Base-by-base conservation (phyloP, 2,113 vertebrate species). In the Scomber scombrus region DNA sequence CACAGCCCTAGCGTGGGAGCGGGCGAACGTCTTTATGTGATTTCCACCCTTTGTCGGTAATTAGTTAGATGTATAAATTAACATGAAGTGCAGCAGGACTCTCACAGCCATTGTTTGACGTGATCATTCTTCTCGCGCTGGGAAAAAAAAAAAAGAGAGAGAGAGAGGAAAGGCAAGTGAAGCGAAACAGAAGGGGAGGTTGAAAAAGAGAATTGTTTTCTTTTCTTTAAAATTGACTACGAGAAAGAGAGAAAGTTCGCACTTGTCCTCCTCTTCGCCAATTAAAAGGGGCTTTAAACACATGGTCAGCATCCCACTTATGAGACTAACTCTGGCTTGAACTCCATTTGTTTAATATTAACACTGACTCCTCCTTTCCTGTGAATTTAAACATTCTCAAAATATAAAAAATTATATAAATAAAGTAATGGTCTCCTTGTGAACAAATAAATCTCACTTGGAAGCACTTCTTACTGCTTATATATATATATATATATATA, bases 61-160 rank as follows among this genome's bases (percentile, higher is more conserved):
- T 98, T 99, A 98, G 97, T 96, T 97, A 96, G 96, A 97, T 97
- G 97, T 97, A 97, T 97, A 97, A 99, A 98, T 99, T 97, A 99
- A 97, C 97, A 96, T 96, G 96, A 97, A 96, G 96, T 97, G 95
- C 96, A 94, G 95, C 95, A 94, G 95, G 95, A 93, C 91, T 97
- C 97, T 96, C 96, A 91, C 93, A 92, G 92, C 95, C 95, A 96
- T 97, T 97, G 96, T 97, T 97, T 95, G 95, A 93, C 93, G 93
- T 94, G 95, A 96, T 97, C 96, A 96, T 95, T 94, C 80, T 86
- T 85, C 82, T 89, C n/a, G 16, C 40, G 49, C 84, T 88, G 86
- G 81, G 80, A 81, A 85, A 85, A 90, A 83, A 26, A 26, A 26
- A 23, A 23, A 2, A 23, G 23, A 26, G 23, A 26, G 23, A 26